Evolutionary conservation across 2,113 vertebrate genomes (phyloP).

Genomic region (Coracopsis vasa): DNA sequence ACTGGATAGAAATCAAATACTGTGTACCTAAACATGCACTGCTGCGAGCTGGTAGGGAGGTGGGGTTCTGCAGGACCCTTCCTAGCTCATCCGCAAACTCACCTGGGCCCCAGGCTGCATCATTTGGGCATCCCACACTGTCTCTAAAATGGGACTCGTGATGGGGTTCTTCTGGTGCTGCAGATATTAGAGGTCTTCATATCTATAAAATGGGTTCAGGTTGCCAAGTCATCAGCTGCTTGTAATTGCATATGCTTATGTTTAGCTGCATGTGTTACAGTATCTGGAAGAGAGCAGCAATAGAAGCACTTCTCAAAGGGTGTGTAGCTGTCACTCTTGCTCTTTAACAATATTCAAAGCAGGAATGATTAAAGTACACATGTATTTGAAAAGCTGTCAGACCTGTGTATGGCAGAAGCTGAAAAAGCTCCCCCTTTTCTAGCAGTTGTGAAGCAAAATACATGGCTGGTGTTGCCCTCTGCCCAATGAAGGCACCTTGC

Average conservation of each 20-base stretch:
- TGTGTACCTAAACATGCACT: rapidly evolving
- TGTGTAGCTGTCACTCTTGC: not conserved
- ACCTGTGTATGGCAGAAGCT: not conserved
- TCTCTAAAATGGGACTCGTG: not conserved
- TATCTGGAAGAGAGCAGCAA: not conserved
- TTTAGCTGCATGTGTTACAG: not conserved
- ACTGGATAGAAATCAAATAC: not conserved
- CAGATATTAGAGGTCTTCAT: not conserved
- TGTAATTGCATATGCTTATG: rapidly evolving
- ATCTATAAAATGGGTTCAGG: not conserved
- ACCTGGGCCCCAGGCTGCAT: not conserved
- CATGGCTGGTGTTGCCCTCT: not conserved
- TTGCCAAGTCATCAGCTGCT: not conserved
- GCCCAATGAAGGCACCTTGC: not conserved
- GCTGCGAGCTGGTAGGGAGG: not conserved
- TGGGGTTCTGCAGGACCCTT: not conserved
- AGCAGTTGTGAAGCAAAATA: not conserved
- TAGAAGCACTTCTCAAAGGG: not conserved
- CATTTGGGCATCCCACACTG: rapidly evolving
- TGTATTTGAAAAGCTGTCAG: not conserved
- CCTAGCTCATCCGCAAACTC: not conserved
- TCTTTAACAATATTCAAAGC: not conserved
- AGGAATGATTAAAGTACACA: not conserved
- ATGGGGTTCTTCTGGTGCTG: not conserved
- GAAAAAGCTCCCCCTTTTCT: not conserved